These are phyloP conservation scores for Panthera leo DNA, from an alignment of 2,113 vertebrate genomes.

Conservation along the genomic window DNA sequence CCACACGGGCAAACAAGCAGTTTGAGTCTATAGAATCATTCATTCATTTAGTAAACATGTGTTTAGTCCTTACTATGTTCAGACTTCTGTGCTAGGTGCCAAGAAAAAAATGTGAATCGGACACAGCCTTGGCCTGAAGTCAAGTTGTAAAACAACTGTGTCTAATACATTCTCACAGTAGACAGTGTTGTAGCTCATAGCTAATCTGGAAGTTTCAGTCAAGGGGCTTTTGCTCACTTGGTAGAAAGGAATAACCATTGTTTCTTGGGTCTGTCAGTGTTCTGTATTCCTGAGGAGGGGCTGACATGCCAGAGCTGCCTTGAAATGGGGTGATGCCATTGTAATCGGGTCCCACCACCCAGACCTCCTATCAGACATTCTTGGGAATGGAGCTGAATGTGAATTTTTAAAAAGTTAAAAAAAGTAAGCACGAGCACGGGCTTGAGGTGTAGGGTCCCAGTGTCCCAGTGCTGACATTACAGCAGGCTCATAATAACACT, in stretches of 20 bases:
- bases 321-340: accelerated
- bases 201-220: background rate
- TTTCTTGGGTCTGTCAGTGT: background rate
- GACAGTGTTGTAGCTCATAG: background rate
- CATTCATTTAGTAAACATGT: background rate
- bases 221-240: background rate
- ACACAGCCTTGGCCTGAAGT: background rate
- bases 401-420: background rate
- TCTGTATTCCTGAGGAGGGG: background rate
- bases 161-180: background rate
- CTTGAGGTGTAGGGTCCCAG: background rate
- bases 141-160: accelerated
- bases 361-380: background rate
- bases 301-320: background rate
- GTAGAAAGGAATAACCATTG: background rate
- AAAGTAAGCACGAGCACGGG: background rate
- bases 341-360: background rate
- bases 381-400: background rate
- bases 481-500: background rate
- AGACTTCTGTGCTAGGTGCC: background rate
- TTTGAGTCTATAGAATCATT: background rate
- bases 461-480: background rate
- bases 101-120: background rate
- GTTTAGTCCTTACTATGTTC: background rate
- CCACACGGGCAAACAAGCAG: background rate